Evolutionary conservation across 2,888 invertebrate species (phyloP).

Genomic region (Sminthurides aquaticus): DNA sequence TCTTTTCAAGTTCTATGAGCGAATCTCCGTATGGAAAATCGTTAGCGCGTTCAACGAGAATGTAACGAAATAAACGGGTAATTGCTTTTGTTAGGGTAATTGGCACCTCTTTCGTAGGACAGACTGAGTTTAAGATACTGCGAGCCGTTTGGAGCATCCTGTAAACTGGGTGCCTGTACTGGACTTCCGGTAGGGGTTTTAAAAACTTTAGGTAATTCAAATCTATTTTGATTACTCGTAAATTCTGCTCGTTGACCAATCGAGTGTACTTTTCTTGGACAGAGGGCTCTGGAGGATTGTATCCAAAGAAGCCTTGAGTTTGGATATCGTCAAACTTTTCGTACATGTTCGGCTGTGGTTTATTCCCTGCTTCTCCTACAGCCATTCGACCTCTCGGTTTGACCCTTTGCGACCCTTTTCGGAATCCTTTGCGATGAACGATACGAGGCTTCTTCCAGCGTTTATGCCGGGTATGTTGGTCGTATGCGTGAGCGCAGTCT

Average conservation of each 20-base stretch:
- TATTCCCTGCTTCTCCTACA: too few species aligned
- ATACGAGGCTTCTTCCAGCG: too few species aligned
- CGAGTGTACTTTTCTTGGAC: background rate
- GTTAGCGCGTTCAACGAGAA: background rate
- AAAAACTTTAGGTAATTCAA: background rate
- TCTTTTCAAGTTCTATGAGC: background rate
- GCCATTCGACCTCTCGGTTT: too few species aligned
- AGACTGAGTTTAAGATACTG: background rate
- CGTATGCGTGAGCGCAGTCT: too few species aligned
- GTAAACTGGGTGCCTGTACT: background rate
- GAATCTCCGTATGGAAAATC: background rate
- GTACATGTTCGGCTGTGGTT: too few species aligned
- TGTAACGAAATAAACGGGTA: background rate
- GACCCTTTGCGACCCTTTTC: too few species aligned
- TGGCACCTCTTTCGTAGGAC: background rate
- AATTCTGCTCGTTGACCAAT: background rate
- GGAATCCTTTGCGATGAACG: too few species aligned
- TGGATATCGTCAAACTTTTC: too few species aligned
- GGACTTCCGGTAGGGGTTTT: background rate
- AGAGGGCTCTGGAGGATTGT: background rate
- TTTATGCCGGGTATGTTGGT: too few species aligned
- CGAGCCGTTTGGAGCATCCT: background rate
- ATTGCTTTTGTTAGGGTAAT: background rate
- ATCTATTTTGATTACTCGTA: conserved; percentile 2
- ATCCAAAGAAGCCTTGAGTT: background rate